Evolutionary conservation across 1,140 invertebrate genomes (phyloP).

Genomic region (Teleopsis dalmanni): DNA sequence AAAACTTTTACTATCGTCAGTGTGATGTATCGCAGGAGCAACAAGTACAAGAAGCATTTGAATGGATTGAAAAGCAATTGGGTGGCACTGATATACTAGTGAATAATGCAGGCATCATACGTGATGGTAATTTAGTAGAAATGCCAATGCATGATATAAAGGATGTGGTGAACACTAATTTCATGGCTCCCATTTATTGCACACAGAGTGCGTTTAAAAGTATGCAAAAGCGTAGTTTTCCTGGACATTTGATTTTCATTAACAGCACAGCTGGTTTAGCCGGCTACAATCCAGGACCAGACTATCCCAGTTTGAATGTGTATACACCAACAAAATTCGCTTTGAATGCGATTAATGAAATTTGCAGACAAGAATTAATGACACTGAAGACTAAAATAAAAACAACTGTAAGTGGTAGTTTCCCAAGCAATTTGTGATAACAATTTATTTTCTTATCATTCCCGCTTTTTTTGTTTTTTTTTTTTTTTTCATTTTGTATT

Average conservation of each 20-base stretch:
- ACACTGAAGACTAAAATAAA: slow-evolving; percentile 28
- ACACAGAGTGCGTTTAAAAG: slow-evolving; percentile 50
- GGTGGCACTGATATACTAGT: slow-evolving; percentile 59
- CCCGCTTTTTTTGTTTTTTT: neutral
- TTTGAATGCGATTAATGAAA: slow-evolving; percentile 51
- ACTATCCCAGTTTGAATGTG: slow-evolving; percentile 32
- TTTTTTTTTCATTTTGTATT: slow-evolving; percentile 7
- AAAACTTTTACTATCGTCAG: slow-evolving; percentile 35
- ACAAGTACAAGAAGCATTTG: slow-evolving; percentile 55
- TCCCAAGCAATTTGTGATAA: neutral
- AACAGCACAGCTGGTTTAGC: slow-evolving; percentile 45
- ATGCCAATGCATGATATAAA: slow-evolving; percentile 22
- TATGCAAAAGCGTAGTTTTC: slow-evolving; percentile 52
- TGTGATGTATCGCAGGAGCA: slow-evolving; percentile 58
- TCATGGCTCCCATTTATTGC: slow-evolving; percentile 51
- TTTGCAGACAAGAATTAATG: slow-evolving; percentile 55
- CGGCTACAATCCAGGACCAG: slow-evolving; percentile 5
- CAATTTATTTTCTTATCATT: neutral
- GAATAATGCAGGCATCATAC: slow-evolving; percentile 56
- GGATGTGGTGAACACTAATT: slow-evolving; percentile 46
- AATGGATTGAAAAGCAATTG: slow-evolving; percentile 50
- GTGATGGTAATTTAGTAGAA: slow-evolving; percentile 16
- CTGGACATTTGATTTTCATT: slow-evolving; percentile 51
- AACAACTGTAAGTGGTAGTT: slow-evolving; percentile 23
- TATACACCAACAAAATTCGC: slow-evolving; percentile 55